Base-by-base conservation (phyloP, 2,113 vertebrate genomes). In the Hirundichthys speculiger region DNA sequence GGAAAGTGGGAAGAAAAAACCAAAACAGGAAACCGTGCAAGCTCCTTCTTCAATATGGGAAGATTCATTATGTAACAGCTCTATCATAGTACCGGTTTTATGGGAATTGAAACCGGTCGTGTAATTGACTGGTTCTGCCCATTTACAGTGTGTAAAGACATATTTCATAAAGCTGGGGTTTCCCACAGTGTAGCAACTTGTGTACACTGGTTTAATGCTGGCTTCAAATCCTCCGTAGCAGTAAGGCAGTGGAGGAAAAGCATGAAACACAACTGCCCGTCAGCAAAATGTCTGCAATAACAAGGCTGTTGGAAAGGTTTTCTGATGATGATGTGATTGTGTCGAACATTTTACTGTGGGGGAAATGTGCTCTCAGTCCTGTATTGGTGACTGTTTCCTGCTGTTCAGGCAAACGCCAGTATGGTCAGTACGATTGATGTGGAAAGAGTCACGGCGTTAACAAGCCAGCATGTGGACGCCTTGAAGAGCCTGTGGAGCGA, bases 401-500 rank as follows among this genome's bases (percentile, higher is more conserved):
- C 4, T 46, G 0, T 73, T 30, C 68, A 96, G 95, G 92, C 86
- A 13, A 92, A 92, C 9, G 92, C 92, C 60, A 80, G 70, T 47
- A 63, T 90, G 15, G 88, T 96, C 71, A 84, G 67, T 58, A 87
- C 84, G 46, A 88, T 95, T 11, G 91, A 95, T 21, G 90, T 93
- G 40, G 94, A 94, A 83, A 93, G 91, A 75, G 84, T 94, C 10
- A 77, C 73, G 1, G 46, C 51, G 0, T 78, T 95, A 41, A 84
- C 80, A 58, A 84, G 65, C 61, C 86, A 90, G 11, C 89, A 94
- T 19, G 86, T 76, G 50, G 93, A 94, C 21, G 94, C 94, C 84
- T 92, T 96, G 77, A 93, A 90, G 87, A 92, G 93, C 62, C 91
- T 97, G 57, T 96, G 95, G 93, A 89, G 86, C 38, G 95, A 97